Evolutionary conservation across 1,140 invertebrate species (phyloP).

Genomic region (Drosophila sproati): DNA sequence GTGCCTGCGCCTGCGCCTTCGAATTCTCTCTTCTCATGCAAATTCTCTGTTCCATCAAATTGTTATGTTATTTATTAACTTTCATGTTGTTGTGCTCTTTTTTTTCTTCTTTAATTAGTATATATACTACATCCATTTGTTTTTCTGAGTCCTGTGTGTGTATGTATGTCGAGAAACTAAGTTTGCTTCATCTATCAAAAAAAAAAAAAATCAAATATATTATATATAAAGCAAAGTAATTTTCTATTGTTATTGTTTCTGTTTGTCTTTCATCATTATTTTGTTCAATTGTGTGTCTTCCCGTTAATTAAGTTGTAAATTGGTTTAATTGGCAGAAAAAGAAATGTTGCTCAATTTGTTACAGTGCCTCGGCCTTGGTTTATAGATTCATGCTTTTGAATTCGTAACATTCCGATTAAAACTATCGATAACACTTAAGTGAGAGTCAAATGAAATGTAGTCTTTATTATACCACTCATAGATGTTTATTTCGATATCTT

Average conservation of each 20-base stretch:
- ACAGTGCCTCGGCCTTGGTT: background rate
- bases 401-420: conserved; percentile 18
- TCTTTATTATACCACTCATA: background rate
- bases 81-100: conserved; percentile 22
- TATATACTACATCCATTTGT: background rate
- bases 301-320: background rate
- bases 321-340: background rate
- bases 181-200: background rate
- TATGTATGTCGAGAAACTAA: conserved; percentile 4
- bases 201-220: background rate
- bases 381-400: background rate
- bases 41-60: conserved; percentile 3
- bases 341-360: background rate
- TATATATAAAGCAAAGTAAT: too few species aligned
- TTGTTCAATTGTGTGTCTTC: background rate
- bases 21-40: conserved; percentile 5
- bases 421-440: conserved; percentile 4
- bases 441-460: background rate
- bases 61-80: conserved; percentile 27
- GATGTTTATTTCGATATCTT: too few species aligned
- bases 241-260: background rate
- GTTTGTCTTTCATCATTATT: conserved; percentile 7
- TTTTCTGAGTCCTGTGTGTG: conserved; percentile 13
- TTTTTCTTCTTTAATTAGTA: conserved; percentile 10
- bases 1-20: conserved; percentile 5